phyloP scores from a whole-genome alignment of 2,888 invertebrate species.

The Euzetes globulus region DNA sequence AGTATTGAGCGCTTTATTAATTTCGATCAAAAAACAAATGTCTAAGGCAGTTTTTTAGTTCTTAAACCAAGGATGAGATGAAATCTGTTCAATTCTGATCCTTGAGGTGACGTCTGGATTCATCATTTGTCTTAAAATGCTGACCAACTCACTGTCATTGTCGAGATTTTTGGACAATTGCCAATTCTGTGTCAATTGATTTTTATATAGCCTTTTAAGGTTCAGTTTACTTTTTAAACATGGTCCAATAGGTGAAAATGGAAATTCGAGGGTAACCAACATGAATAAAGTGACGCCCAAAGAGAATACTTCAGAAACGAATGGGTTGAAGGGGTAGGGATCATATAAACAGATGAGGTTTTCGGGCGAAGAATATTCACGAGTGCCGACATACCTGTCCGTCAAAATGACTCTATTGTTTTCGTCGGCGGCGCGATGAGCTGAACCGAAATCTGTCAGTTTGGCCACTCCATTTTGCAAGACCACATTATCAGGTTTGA shows the following conservation, averaged over 20 bases:
- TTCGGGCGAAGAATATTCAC: background rate
- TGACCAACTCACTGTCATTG: background rate
- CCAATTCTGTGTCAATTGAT: background rate
- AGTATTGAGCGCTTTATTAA: too few relatives aligned
- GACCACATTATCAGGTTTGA: conserved; percentile 67
- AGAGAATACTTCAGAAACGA: background rate
- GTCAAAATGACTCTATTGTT: background rate
- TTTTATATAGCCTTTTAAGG: background rate
- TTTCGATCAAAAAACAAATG: too few relatives aligned
- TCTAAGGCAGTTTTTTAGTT: too few relatives aligned
- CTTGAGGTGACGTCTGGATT: background rate
- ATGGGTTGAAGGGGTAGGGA: background rate
- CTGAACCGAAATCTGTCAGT: conserved; percentile 27
- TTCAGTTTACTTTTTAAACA: too few relatives aligned
- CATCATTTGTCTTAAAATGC: background rate
- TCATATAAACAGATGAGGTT: background rate
- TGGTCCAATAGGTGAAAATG: background rate
- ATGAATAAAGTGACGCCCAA: background rate
- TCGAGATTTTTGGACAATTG: background rate
- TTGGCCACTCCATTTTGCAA: conserved; percentile 68
- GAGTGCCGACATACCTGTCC: background rate
- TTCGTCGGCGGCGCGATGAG: background rate
- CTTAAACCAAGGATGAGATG: background rate
- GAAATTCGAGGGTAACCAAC: background rate
- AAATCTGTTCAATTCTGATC: background rate